Evolutionary conservation across 1,140 invertebrate genomes (phyloP), one percentile per base, ranked within the genome.

Genomic region (Brachionus rotundiformis): DNA sequence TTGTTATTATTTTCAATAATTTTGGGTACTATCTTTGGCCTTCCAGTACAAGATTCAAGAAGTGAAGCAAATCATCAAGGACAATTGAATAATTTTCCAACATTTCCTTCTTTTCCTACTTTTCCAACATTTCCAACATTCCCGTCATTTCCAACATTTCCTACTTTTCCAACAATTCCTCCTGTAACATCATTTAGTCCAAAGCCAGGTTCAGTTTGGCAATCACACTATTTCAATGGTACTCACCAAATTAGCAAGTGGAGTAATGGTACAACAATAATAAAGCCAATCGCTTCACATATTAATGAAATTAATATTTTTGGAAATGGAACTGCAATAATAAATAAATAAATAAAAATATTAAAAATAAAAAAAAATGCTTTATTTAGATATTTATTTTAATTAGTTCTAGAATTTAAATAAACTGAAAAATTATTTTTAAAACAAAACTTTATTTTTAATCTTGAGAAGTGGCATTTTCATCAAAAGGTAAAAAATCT

Each of bases 401-500:
- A 7, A 54, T 54, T 23, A 54, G 23, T 23, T 54, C 39, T 54
- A 54, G 4, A 25, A 19, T 54, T 54, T 19, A 25, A 23, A 8
- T 19, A 19, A 19, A 54, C 23, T 19, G 11, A 23, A 31, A 11
- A 29, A 29, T 29, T 63, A n/a, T 63, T 29, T 63, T 29, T 29
- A 27, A 2, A 25, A 54, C 16, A 54, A 54, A 54, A 49, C 7
- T 16, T n/a, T 19, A 19, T 1, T 19, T 19, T 19, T n/a, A 54
- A 19, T 54, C 47, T 54, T 54, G 47, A 54, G 47, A 54, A 63
- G 29, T 63, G 33, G 63, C 63, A 33, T 36, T 68, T 68, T 68
- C 63, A 68, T 68, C 63, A n/a, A 68, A 68, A 36, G 63, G 63
- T 36, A 68, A 68, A 68, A 68, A 73, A n/a, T 73, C 39, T 41